Evolutionary conservation across 2,888 invertebrate species (phyloP).

Genomic region (Megastigmus dorsalis): DNA sequence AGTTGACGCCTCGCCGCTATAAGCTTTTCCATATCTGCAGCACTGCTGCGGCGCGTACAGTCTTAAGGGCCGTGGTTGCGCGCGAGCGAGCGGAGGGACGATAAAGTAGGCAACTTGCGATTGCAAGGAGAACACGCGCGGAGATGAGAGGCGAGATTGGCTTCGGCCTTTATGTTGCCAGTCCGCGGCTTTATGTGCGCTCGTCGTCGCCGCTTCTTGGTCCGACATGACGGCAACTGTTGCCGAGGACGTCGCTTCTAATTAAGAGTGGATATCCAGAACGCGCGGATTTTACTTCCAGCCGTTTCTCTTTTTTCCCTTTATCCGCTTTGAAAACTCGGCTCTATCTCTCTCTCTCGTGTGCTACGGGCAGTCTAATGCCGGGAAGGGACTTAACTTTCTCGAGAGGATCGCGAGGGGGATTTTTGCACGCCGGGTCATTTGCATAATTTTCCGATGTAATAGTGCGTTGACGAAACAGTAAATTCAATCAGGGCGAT

Average conservation of each 20-base stretch:
- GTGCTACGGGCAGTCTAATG: background rate
- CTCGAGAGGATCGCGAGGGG: no score
- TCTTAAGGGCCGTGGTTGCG: no score
- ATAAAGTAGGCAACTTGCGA: conserved; percentile 60
- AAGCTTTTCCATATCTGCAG: conserved; percentile 26
- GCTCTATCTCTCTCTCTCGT: background rate
- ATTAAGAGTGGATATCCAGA: conserved; percentile 39
- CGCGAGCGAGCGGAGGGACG: conserved; percentile 30
- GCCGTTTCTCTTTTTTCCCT: conserved; percentile 1
- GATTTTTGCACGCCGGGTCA: background rate
- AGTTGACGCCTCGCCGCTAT: background rate
- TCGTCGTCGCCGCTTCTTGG: conserved; percentile 10
- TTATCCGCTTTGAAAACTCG: background rate
- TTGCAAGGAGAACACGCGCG: conserved; percentile 60
- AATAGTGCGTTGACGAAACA: conserved; percentile 2
- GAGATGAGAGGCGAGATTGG: conserved; percentile 65
- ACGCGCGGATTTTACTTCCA: no score
- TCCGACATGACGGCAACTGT: conserved; percentile 18
- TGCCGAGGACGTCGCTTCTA: conserved; percentile 39
- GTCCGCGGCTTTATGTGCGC: conserved; percentile 41
- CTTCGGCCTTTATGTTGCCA: conserved; percentile 59
- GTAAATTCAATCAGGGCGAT: conserved; percentile 11
- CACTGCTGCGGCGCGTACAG: no score
- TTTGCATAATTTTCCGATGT: conserved; percentile 38
- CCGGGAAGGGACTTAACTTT: background rate